Base-by-base conservation (phyloP, 2,113 vertebrate species). In the Campylorhamphus procurvoides region DNA sequence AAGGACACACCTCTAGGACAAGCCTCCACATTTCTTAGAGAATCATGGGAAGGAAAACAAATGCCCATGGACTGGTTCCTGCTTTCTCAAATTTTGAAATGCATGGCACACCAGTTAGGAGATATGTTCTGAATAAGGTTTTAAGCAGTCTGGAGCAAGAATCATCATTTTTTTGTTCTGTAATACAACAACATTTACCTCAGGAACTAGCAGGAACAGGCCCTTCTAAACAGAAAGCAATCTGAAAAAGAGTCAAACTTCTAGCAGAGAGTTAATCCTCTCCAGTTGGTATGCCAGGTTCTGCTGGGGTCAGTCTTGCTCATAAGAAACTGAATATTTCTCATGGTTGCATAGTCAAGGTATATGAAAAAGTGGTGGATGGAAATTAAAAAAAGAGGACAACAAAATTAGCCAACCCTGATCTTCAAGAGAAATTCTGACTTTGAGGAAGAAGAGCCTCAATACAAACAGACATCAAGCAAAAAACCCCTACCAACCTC, bases 1-100 rank as follows among this genome's bases (percentile, higher is more conserved):
- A 40, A 59, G 37, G 60, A 88, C 64, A 67, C 44, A 87, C 40
- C 84, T 91, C 72, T 29, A 75, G 39, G 59, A 72, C 18, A 93
- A 33, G 47, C 14, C 47, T 84, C 55, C 37, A 28, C 27, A 7
- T 56, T 84, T 82, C 71, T 39, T 52, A 3, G 37, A 56, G 15
- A 39, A 71, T 25, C 1, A 0, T 49, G 58, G 14, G 25, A 58
- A 89, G 33, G 49, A 88, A 83, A 75, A 68, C 23, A 76, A 74
- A 33, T 17, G 29, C 9, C 62, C 18, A 3, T 23, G 24, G 28
- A 49, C 13, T 23, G 39, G 29, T 80, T 92, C 72, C 5, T n/a
- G 46, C 22, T 52, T 60, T 47, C 46, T 84, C 25, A 31, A 9
- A 1, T 31, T 67, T 86, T 52, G 3, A 71, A 72, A 60, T 16